phyloP scores from a whole-genome alignment of 2,888 invertebrate genomes.

The Phlogophora meticulosa region DNA sequence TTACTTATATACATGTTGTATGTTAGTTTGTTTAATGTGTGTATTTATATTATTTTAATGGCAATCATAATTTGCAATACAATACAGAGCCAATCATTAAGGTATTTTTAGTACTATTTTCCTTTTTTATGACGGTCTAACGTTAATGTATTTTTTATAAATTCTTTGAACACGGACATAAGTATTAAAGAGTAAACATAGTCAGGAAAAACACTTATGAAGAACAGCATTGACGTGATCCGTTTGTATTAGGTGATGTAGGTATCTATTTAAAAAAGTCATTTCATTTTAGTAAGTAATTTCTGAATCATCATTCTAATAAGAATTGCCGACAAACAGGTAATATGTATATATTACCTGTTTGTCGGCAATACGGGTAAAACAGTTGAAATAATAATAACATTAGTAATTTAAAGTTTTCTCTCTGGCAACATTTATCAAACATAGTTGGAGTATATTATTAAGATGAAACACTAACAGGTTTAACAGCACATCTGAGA shows the following conservation, averaged over 20 bases:
- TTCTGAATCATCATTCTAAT: slow-evolving; percentile 29
- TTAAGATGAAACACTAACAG: background rate
- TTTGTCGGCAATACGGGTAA: slow-evolving; percentile 32
- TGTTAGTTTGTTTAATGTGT: too few relatives aligned
- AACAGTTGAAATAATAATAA: slow-evolving; percentile 6
- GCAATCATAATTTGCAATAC: slow-evolving; percentile 1
- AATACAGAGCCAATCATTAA: background rate
- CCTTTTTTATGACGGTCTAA: background rate
- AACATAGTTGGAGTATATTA: background rate
- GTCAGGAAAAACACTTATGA: slow-evolving; percentile 63
- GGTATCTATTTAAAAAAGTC: slow-evolving; percentile 21
- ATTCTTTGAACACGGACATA: slow-evolving; percentile 63
- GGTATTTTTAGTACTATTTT: slow-evolving; percentile 1
- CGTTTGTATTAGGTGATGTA: slow-evolving; percentile 11
- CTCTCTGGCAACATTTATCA: background rate
- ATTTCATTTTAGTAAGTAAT: slow-evolving; percentile 17
- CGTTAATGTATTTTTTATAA: slow-evolving; percentile 15
- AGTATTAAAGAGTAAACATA: slow-evolving; percentile 66
- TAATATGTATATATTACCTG: background rate
- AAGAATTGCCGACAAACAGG: slow-evolving; percentile 16
- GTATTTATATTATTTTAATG: background rate
- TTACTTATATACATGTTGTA: too few relatives aligned
- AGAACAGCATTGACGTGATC: slow-evolving; percentile 60
- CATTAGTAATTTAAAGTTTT: background rate
- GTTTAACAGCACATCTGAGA: background rate